Percentiles rank a stretch among this genome's conserved stretches.
phyloP scores from a whole-genome alignment of 2,797 vertebrate genomes.

The Pseudochaenichthys georgianus region DNA sequence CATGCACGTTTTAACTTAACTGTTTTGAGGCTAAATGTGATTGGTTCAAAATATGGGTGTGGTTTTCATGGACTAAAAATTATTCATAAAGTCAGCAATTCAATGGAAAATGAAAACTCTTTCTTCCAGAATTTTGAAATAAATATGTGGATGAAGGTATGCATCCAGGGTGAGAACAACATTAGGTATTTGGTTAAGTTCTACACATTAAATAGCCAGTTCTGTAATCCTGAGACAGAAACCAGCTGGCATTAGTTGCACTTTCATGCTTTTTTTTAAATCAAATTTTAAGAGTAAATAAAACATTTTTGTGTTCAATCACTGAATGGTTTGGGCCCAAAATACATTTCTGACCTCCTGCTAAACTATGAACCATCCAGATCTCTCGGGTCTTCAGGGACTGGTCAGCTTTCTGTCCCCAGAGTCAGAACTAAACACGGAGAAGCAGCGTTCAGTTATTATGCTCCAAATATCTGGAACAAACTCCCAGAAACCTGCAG shows the following conservation, averaged over 20 bases:
- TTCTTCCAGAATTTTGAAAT: background rate
- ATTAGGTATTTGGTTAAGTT: background rate
- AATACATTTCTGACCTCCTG: no score
- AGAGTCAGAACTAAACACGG: no score
- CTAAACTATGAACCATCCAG: no score
- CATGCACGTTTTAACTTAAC: background rate
- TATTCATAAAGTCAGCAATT: background rate
- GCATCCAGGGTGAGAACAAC: no score
- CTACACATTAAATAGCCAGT: no score
- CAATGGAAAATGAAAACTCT: background rate
- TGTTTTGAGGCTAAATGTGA: background rate
- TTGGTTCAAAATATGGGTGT: background rate
- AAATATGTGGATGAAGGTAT: background rate
- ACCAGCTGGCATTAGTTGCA: background rate
- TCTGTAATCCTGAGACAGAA: background rate
- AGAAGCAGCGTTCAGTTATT: no score
- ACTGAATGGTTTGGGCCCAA: no score
- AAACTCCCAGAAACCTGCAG: no score
- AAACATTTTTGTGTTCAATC: constrained; percentile 27
- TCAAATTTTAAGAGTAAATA: background rate
- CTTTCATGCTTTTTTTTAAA: background rate
- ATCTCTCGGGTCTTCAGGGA: no score
- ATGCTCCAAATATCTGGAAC: no score
- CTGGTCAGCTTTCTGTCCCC: no score
- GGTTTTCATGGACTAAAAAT: background rate